Percentiles rank a stretch among this genome's conserved stretches.
Evolutionary conservation across 2,888 invertebrate genomes (phyloP).

Genomic region (Laspeyria flexula): DNA sequence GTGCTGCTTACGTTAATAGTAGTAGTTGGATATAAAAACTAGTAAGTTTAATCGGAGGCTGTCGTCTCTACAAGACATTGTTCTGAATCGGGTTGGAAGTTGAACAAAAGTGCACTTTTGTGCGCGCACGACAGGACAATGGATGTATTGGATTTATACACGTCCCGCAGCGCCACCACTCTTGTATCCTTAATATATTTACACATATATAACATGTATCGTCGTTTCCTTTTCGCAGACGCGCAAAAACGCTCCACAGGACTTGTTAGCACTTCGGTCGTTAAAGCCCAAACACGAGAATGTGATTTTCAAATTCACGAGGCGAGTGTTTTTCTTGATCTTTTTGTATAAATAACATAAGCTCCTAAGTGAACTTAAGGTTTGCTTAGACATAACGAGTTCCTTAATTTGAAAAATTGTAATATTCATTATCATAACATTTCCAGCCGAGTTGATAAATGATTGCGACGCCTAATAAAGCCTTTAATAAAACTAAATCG

Average conservation of each 20-base stretch:
- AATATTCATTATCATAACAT: constrained; percentile 6
- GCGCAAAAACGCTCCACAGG: constrained; percentile 27
- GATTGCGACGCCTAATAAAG: constrained; percentile 34
- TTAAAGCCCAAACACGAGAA: constrained; percentile 23
- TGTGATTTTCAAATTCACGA: constrained; percentile 24
- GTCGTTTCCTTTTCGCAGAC: constrained; percentile 24
- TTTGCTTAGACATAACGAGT: not conserved
- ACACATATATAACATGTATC: constrained; percentile 29
- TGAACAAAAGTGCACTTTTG: constrained; percentile 63
- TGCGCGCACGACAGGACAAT: constrained; percentile 73
- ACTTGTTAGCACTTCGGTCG: constrained; percentile 41
- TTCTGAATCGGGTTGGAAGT: constrained; percentile 48
- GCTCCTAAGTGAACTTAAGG: not conserved
- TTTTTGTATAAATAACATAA: constrained; percentile 5
- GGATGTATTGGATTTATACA: constrained; percentile 70
- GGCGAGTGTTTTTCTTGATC: not conserved
- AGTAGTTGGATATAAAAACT: constrained; percentile 30
- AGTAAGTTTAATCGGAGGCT: constrained; percentile 29
- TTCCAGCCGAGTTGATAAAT: constrained; percentile 19
- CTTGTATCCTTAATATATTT: constrained; percentile 47
- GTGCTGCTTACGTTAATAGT: constrained; percentile 22
- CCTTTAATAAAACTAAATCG: constrained; percentile 31
- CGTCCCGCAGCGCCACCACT: constrained; percentile 63
- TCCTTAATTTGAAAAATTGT: constrained; percentile 7
- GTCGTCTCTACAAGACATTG: constrained; percentile 51